Base-by-base conservation (phyloP, 2,797 vertebrate species). In the Botia almorhae region DNA sequence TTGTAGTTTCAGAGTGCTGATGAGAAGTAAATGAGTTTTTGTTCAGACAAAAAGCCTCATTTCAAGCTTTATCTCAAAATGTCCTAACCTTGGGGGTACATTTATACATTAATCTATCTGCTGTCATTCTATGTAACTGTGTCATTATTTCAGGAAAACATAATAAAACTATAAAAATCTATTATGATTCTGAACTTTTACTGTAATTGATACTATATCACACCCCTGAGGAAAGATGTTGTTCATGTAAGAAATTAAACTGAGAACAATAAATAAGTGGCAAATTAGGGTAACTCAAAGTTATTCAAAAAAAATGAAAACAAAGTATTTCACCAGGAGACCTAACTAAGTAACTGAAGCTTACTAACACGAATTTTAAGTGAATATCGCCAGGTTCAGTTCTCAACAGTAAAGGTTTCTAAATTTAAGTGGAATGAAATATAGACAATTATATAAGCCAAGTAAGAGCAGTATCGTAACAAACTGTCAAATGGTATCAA, bases 371-470 rank as follows among this genome's bases (percentile, higher is more conserved):
- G 43, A 46, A 10, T 46, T 46, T 33, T 7, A 61, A 70, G 55
- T 53, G 36, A 74, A 60, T 65, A 61, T 46, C 55, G 69, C 69
- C 39, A 3, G 56, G 48, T 58, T 51, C 58, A 68, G 39, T 73
- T 19, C 75, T 83, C 39, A 46, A 46, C 43, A 46, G 43, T 46
- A 11, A 46, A 46, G 43, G 43, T 46, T 46, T 46, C 43, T 17
- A 58, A 17, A 56, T n/a, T 73, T 23, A 56, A 61, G 60, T 70
- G 74, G 81, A 81, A 63, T 69, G 39, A 71, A 69, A 73, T 68
- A 26, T 23, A 14, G 33, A 72, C 29, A 60, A 43, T 23, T 78
- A 46, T 2, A 46, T 46, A 46, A 46, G 43, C 43, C 43, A 46
- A 46, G 10, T 46, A 43, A 43, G 39, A 43, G 39, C 39, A 43